Percentiles rank a stretch among this genome's conserved stretches.
Conservation (phyloP, 2,113 vertebrate species). For the Sphaerodactylus townsendi region DNA sequence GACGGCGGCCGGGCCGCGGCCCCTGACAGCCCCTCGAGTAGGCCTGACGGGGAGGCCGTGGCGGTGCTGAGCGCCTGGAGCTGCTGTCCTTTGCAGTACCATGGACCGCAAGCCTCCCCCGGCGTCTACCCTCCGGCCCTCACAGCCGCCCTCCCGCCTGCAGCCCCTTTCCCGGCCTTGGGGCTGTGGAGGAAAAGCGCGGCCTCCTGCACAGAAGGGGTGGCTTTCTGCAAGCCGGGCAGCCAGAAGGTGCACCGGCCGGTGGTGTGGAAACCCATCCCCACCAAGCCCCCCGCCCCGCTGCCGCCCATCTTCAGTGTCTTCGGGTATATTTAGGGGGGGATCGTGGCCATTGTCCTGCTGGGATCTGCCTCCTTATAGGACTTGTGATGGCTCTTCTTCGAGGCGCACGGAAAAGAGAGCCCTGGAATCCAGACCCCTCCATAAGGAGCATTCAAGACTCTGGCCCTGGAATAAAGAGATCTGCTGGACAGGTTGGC, state of each 20-base stretch:
- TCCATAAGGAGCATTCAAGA: not conserved
- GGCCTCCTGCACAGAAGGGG: constrained; percentile 64
- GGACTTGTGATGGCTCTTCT: too few species aligned
- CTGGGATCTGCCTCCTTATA: not conserved
- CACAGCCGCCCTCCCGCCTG: constrained; percentile 56
- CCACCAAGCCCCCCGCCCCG: constrained; percentile 87
- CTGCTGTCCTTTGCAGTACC: constrained; percentile 89
- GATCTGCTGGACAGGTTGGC: not conserved
- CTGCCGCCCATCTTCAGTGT: constrained; percentile 89
- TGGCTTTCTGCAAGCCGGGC: constrained; percentile 72
- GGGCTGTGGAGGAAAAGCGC: constrained; percentile 83
- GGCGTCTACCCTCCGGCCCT: constrained; percentile 78
- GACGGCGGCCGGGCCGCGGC: constrained; percentile 32
- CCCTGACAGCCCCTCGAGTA: constrained; percentile 23
- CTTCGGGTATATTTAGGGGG: constrained; percentile 89
- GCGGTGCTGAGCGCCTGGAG: constrained; percentile 80
- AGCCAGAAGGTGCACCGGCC: constrained; percentile 83
- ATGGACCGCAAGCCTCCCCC: constrained; percentile 84
- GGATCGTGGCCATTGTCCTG: too few species aligned
- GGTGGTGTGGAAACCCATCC: constrained; percentile 95
- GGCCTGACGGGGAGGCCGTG: constrained; percentile 73
- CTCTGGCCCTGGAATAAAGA: not conserved
- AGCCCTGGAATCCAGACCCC: not conserved
- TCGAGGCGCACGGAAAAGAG: not conserved
- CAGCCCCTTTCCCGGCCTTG: constrained; percentile 71